phyloP scores from a whole-genome alignment of 2,797 vertebrate species.

The Balearica regulorum region DNA sequence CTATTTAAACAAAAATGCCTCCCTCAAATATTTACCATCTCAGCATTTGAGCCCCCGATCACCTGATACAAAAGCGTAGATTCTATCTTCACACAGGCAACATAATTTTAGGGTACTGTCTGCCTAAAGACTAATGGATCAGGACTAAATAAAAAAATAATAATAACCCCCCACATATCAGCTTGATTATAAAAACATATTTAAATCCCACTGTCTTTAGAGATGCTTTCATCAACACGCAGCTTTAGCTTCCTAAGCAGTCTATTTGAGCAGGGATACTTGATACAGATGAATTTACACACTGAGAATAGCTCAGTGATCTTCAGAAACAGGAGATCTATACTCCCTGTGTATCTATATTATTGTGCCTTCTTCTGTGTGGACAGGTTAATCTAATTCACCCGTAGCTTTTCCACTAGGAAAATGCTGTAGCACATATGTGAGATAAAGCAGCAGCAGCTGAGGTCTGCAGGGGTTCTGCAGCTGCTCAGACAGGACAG shows the following conservation, averaged over 20 bases:
- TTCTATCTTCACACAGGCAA: neutral
- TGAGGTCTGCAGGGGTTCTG: neutral
- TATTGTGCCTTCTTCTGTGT: neutral
- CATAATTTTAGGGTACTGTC: too few relatives aligned
- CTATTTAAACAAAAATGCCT: neutral
- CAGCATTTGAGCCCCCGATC: neutral
- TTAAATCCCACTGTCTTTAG: neutral
- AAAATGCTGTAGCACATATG: neutral
- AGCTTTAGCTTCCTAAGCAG: neutral
- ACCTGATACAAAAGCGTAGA: neutral
- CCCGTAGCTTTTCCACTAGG: neutral
- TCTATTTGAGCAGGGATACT: neutral
- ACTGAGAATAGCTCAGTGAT: neutral
- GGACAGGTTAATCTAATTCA: neutral
- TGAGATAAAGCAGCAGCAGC: neutral
- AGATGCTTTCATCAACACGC: neutral
- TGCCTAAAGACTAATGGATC: neutral
- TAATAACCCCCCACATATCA: accelerated
- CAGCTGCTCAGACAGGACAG: neutral
- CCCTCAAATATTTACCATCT: neutral
- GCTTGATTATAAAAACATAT: neutral
- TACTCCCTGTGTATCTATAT: accelerated
- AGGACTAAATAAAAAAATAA: neutral
- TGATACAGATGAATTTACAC: neutral
- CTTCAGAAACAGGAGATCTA: neutral